phyloP scores from a whole-genome alignment of 2,797 vertebrate genomes.

The Trematomus bernacchii region DNA sequence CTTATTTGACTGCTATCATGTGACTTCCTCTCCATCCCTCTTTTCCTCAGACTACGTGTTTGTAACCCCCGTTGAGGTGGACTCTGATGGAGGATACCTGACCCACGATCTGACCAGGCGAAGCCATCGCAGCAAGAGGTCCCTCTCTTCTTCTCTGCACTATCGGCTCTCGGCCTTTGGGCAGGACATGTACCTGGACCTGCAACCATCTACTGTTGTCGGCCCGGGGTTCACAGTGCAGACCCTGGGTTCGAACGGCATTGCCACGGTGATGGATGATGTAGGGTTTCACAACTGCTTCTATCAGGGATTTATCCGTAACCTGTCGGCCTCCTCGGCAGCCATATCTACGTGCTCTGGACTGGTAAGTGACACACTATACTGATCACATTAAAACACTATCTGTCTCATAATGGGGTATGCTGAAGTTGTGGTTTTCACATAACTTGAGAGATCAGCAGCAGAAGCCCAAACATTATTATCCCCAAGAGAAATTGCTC shows the following conservation, averaged over 20 bases:
- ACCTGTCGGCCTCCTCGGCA: constrained; percentile 90
- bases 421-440: neutral
- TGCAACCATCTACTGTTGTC: constrained; percentile 89
- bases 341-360: constrained; percentile 95
- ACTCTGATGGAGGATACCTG: constrained; percentile 88
- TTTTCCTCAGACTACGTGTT: constrained; percentile 91
- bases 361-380: constrained; percentile 89
- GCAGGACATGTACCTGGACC: constrained; percentile 93
- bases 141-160: constrained; percentile 85
- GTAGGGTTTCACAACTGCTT: constrained; percentile 86
- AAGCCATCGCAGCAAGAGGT: constrained; percentile 89
- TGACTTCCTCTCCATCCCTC: neutral
- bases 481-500: neutral
- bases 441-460: neutral
- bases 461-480: neutral
- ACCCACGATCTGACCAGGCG: constrained; percentile 89
- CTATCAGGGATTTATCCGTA: constrained; percentile 96
- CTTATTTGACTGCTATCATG: neutral
- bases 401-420: neutral
- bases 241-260: constrained; percentile 87
- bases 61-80: constrained; percentile 94
- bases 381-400: neutral
- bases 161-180: constrained; percentile 94
- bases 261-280: constrained; percentile 80
- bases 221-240: constrained; percentile 92